phyloP scores from a whole-genome alignment of 2,797 vertebrate species.

The Phyllotis vaccarum region DNA sequence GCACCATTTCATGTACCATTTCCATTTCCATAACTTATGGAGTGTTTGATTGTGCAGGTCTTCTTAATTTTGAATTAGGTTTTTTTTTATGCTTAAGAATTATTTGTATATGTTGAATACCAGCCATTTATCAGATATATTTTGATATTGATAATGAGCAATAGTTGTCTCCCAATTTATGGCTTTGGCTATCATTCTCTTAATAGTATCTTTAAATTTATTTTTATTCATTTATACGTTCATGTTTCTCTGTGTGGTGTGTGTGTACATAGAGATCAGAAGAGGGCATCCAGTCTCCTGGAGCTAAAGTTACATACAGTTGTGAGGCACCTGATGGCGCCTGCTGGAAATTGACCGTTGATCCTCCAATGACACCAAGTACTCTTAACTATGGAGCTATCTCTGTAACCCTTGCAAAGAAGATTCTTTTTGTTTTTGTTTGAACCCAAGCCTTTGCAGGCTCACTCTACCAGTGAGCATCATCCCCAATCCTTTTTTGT shows the following conservation, averaged over 20 bases:
- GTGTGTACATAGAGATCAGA: neutral
- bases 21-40: neutral
- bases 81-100: neutral
- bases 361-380: neutral
- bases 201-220: neutral
- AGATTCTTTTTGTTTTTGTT: neutral
- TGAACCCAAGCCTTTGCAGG: neutral
- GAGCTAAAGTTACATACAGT: neutral
- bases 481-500: neutral
- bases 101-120: slow-evolving; percentile 19
- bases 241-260: neutral
- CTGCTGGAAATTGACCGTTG: neutral
- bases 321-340: neutral
- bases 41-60: neutral
- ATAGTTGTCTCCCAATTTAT: neutral
- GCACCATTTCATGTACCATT: neutral
- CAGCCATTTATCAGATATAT: neutral
- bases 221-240: neutral
- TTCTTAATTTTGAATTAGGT: neutral
- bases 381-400: neutral
- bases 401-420: neutral
- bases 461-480: neutral
- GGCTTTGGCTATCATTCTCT: slow-evolving; percentile 10
- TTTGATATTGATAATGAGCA: neutral
- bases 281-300: neutral